These are phyloP conservation scores for Microctonus aethiopoides DNA, from an alignment of 2,888 invertebrate genomes.

Conservation along the genomic window DNA sequence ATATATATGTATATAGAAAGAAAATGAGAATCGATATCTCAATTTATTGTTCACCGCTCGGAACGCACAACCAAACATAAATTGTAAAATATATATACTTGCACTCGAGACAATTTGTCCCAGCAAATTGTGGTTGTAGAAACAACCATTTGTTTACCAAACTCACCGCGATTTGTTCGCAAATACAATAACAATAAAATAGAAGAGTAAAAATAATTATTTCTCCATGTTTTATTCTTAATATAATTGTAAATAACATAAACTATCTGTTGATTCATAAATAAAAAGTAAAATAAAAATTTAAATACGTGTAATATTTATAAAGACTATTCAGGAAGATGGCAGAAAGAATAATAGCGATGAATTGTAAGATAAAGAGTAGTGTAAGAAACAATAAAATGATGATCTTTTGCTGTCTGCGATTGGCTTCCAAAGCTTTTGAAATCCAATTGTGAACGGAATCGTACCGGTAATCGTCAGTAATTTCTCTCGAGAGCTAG, in stretches of 20 bases:
- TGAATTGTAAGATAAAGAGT: neutral
- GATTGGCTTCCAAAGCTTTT: constrained; percentile 29
- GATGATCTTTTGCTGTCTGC: constrained; percentile 13
- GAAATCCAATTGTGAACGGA: constrained; percentile 35
- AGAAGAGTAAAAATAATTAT: neutral
- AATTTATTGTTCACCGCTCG: constrained; percentile 40
- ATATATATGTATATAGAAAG: neutral
- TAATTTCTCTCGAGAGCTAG: constrained; percentile 35
- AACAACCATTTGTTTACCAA: constrained; percentile 14
- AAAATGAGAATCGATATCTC: constrained; percentile 41
- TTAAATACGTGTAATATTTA: too few species aligned
- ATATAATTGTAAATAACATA: too few species aligned
- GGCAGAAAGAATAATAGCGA: too few species aligned
- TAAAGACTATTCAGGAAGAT: too few species aligned
- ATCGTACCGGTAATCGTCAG: constrained; percentile 34
- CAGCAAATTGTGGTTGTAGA: constrained; percentile 11
- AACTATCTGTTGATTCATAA: too few species aligned
- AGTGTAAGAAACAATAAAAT: neutral
- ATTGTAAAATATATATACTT: neutral
- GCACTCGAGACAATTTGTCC: constrained; percentile 41
- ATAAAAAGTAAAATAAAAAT: too few species aligned
- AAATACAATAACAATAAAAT: neutral
- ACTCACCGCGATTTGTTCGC: neutral
- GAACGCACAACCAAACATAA: constrained; percentile 40
- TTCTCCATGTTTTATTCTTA: neutral